Evolutionary conservation across 1,140 invertebrate genomes (phyloP).

Genomic region (Drosophila carrolli): DNA sequence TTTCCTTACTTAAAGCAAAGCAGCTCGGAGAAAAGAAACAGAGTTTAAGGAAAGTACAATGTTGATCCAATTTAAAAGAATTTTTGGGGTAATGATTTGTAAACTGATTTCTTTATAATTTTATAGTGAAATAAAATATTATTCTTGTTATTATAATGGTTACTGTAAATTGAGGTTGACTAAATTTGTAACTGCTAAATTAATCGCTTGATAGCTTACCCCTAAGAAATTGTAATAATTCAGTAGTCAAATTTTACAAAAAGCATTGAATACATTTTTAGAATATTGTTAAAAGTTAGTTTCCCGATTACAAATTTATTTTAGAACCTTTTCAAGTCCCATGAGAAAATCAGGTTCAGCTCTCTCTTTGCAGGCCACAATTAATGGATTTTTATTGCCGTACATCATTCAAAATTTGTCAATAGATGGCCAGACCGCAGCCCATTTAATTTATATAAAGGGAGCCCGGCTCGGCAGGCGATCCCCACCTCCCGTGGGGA

Average conservation of each 20-base stretch:
- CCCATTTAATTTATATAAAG: conserved; percentile 66
- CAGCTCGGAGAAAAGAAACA: not conserved
- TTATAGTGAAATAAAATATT: too few relatives aligned
- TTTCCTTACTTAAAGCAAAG: conserved; percentile 6
- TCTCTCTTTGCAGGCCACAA: conserved; percentile 37
- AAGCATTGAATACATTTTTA: too few relatives aligned
- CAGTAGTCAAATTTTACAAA: too few relatives aligned
- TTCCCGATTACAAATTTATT: not conserved
- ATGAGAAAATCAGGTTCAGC: conserved; percentile 22
- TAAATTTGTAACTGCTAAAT: too few relatives aligned
- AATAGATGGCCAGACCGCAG: conserved; percentile 74
- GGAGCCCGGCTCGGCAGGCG: not conserved
- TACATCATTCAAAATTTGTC: conserved; percentile 80
- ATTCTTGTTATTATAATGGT: too few relatives aligned
- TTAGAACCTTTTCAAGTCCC: conserved; percentile 1
- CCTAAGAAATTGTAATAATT: too few relatives aligned
- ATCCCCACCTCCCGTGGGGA: conserved; percentile 15
- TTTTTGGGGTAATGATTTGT: not conserved
- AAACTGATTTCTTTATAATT: not conserved
- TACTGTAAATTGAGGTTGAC: too few relatives aligned
- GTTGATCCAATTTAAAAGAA: not conserved
- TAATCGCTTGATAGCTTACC: too few relatives aligned
- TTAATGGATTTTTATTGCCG: conserved; percentile 78
- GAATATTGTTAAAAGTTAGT: too few relatives aligned
- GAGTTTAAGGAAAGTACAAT: not conserved